These are phyloP conservation scores for Pygoscelis adeliae DNA, from an alignment of 2,113 vertebrate species.

Conservation along the genomic window DNA sequence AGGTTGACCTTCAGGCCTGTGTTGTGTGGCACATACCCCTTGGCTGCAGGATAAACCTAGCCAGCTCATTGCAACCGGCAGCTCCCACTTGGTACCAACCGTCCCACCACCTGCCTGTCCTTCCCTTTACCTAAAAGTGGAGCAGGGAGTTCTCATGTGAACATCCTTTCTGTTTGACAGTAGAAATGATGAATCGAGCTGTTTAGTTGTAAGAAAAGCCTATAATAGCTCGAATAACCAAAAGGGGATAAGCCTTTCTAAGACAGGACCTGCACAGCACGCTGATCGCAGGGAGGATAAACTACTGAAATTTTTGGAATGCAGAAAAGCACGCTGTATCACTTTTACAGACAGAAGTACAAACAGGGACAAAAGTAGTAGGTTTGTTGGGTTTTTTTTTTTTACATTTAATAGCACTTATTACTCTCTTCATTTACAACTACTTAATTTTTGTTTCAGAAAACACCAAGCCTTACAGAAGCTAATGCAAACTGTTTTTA, in stretches of 20 bases:
- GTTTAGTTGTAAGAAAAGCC: neutral
- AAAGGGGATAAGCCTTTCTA: neutral
- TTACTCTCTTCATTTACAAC: neutral
- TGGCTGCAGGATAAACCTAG: neutral
- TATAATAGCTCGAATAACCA: neutral
- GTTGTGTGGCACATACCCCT: accelerated
- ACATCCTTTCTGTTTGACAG: neutral
- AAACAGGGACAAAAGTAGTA: neutral
- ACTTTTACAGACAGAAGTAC: neutral
- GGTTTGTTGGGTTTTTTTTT: neutral
- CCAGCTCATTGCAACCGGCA: neutral
- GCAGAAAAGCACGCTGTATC: neutral
- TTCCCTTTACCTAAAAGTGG: neutral
- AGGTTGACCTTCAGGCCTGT: too few relatives aligned
- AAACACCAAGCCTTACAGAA: neutral
- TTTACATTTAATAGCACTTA: neutral
- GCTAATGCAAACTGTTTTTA: neutral
- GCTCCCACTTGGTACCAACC: neutral
- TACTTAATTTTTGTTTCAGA: neutral
- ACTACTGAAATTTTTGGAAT: neutral
- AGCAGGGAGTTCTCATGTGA: neutral
- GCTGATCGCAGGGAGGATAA: neutral
- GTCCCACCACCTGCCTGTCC: neutral
- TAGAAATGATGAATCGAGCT: neutral
- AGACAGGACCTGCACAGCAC: neutral